phyloP scores from a whole-genome alignment of 2,888 invertebrate genomes.

The Machimus rusticus region DNA sequence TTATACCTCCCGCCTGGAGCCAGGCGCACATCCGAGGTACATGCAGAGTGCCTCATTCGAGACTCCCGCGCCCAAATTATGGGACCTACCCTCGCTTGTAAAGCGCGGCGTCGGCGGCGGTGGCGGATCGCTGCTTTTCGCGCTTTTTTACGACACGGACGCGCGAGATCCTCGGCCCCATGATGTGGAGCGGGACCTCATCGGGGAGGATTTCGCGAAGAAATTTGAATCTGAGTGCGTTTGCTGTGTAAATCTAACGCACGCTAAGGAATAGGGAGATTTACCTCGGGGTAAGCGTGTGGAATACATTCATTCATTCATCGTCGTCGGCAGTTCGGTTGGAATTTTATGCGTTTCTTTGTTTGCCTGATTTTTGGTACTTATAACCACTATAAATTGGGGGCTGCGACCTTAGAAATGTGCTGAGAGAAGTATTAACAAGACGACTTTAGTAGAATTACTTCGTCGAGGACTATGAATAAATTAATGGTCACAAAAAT shows the following conservation, averaged over 20 bases:
- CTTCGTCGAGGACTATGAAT: neutral
- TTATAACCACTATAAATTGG: neutral
- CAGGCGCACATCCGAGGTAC: slow-evolving; percentile 27
- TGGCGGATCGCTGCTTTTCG: neutral
- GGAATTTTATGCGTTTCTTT: neutral
- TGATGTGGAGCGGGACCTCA: neutral
- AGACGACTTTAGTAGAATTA: neutral
- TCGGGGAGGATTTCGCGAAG: neutral
- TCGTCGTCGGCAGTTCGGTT: neutral
- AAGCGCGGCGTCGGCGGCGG: neutral
- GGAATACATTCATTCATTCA: neutral
- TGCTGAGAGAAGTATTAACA: neutral
- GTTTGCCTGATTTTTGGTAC: neutral
- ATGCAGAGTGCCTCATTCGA: slow-evolving; percentile 22
- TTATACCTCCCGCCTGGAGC: slow-evolving; percentile 34
- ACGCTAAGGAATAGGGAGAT: slow-evolving; percentile 11
- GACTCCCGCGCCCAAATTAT: slow-evolving; percentile 41
- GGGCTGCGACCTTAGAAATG: neutral
- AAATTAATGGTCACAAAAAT: neutral
- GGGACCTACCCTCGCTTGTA: slow-evolving; percentile 13
- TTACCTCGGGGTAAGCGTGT: neutral
- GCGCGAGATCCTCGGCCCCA: neutral
- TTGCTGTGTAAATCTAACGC: slow-evolving; percentile 33
- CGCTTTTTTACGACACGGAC: slow-evolving; percentile 43
- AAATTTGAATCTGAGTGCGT: slow-evolving; percentile 38